Base-by-base conservation (phyloP, 2,113 vertebrate genomes). In the Neodontobutis hainanensis region DNA sequence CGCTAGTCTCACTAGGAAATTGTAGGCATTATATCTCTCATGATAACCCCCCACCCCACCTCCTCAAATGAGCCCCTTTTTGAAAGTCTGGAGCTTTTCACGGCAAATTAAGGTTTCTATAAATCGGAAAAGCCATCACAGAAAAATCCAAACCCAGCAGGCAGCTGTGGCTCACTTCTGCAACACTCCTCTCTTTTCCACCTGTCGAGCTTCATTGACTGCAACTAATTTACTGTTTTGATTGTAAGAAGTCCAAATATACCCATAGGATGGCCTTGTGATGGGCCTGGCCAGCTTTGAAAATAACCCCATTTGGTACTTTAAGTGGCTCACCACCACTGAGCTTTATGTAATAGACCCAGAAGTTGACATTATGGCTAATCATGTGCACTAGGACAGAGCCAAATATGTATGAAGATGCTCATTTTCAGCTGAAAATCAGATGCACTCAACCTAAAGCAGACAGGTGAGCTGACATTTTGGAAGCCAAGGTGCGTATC, bases 391-490 rank as follows among this genome's bases (percentile, higher is more conserved):
- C 61, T 44, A 11, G 49, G 68, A 38, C 32, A 34, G 55, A 5
- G 68, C 72, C 43, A 70, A 81, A 75, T 42, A 50, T 9, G 65
- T 35, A 77, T 27, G 50, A 65, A 58, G 57, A 59, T 4, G 48
- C 59, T 64, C 27, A 73, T 80, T 85, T 85, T 81, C 65, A 38
- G 11, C 72, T 55, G 66, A 78, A 75, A 81, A 73, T 68, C 73
- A 62, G 73, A 82, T 58, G 77, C 66, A 10, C 3, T 47, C 34
- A n/a, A 19, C 66, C 68, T 73, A 42, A 62, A 70, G 76, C 59
- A 1, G 77, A 85, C 81, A 83, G 80, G 81, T 84, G 79, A 81
- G 81, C 68, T 85, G 84, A 90, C 84, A 84, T 90, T 89, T 89
- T 35, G 77, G 75, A 84, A 82, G 66, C 67, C 60, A 78, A 77